Base-by-base conservation (phyloP, 2,888 invertebrate species). In the Tipula unca region DNA sequence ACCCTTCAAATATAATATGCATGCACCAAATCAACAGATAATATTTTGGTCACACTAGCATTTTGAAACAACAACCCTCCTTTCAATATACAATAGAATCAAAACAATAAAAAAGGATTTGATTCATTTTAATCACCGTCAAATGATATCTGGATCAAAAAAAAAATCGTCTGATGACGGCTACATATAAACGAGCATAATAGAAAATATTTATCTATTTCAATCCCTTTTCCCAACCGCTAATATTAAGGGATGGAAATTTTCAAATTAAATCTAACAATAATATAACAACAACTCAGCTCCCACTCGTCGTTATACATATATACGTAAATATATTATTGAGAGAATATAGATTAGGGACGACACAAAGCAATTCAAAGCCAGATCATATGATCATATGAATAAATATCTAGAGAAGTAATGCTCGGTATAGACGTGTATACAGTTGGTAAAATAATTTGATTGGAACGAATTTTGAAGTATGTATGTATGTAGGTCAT, bases 101-200 rank as follows among this genome's bases (percentile, higher is more conserved):
- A 69, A 25, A 69, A 69, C 69, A 69, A 25, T 69, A 69, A 25
- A 69, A 69, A 69, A 25, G 10, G 69, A 25, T 69, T 69, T 69
- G 69, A 69, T 69, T 69, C 69, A 69, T 69, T 69, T 69, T 69
- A 69, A 69, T 69, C 69, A 69, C 69, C 69, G 69, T 69, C 69
- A 69, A 69, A 69, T 13, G 69, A 69, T 69, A 69, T 69, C 69
- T 48, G 69, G 69, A 69, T 48, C 48, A 48, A 48, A 48, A 48
- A 48, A 17, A 20, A 13, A 17, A 4, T 48, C 48, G 5, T 48
- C 48, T 48, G 48, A 48, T 48, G 48, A 25, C 69, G 69, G 3
- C 69, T 69, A 25, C 1, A 48, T 69, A 25, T 69, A 69, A 25
- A 20, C 25, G 69, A 69, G 25, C 25, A 69, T 10, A 48, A 69